A percentile compares a stretch with the other conserved stretches of the same genome.
phyloP scores from a whole-genome alignment of 2,888 invertebrate species.

The Eueremaeus valkanovi region DNA sequence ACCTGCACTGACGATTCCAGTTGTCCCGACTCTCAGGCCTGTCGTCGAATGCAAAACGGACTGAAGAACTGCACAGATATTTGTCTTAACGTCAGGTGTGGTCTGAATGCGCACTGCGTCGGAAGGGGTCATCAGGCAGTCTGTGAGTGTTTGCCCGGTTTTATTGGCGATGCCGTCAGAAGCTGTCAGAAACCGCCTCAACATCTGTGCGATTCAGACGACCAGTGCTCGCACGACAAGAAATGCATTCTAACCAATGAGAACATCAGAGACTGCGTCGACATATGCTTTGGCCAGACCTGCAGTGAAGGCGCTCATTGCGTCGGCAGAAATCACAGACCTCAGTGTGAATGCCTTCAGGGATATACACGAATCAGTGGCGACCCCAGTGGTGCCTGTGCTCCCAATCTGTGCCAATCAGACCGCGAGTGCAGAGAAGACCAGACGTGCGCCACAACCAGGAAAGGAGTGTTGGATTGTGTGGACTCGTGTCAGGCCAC shows the following conservation, averaged over 20 bases:
- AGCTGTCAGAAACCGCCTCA: conserved; percentile 61
- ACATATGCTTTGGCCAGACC: conserved; percentile 67
- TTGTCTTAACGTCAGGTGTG: conserved; percentile 48
- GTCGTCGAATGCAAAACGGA: conserved; percentile 52
- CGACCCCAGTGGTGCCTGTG: conserved; percentile 62
- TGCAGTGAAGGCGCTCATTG: conserved; percentile 82
- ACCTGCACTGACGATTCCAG: conserved; percentile 60
- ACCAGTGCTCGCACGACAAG: conserved; percentile 69
- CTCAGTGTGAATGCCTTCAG: conserved; percentile 79
- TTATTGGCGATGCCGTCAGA: conserved; percentile 67
- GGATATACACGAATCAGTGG: conserved; percentile 65
- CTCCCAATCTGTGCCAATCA: conserved; percentile 44
- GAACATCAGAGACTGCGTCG: conserved; percentile 50
- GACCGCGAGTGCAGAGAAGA: conserved; percentile 47
- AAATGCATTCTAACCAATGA: conserved; percentile 58
- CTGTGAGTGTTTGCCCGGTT: conserved; percentile 79
- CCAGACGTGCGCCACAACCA: conserved; percentile 45
- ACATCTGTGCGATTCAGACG: conserved; percentile 62
- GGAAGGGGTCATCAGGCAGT: conserved; percentile 75
- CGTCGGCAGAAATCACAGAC: conserved; percentile 79
- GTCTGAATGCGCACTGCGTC: conserved; percentile 48
- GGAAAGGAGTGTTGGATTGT: conserved; percentile 63
- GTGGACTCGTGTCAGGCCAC: conserved; percentile 82
- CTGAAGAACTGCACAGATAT: conserved; percentile 48
- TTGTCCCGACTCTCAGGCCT: conserved; percentile 76